Percentiles rank a stretch among this genome's conserved stretches.
These are phyloP conservation scores for Nothobranchius furzeri DNA, from an alignment of 2,113 vertebrate genomes.

Conservation along the genomic window DNA sequence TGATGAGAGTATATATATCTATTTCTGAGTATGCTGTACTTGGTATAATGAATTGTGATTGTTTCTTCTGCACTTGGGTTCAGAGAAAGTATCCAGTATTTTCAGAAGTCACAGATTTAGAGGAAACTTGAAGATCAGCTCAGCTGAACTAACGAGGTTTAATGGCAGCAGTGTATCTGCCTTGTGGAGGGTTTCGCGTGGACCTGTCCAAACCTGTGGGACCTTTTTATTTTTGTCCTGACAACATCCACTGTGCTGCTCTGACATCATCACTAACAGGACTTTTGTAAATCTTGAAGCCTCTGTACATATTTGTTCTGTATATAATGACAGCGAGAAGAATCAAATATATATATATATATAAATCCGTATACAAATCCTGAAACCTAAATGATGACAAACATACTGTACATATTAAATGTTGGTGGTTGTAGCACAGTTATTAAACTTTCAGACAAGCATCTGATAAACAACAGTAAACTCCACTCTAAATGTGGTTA, in stretches of 20 bases:
- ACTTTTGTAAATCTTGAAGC: conserved; percentile 64
- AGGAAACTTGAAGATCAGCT: conserved; percentile 43
- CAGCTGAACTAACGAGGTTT: conserved; percentile 44
- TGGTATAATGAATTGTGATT: conserved; percentile 43
- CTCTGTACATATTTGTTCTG: conserved; percentile 62
- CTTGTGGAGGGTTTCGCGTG: conserved; percentile 47
- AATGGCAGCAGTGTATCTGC: conserved; percentile 48
- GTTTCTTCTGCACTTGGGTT: conserved; percentile 39
- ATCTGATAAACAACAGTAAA: conserved; percentile 14
- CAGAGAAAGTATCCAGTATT: conserved; percentile 31
- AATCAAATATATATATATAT: conserved; percentile 58
- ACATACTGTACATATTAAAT: conserved; percentile 45
- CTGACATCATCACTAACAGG: conserved; percentile 40
- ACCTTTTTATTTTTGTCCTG: conserved; percentile 45
- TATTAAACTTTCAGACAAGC: conserved; percentile 44
- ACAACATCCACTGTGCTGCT: conserved; percentile 61
- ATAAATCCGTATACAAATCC: conserved; percentile 47
- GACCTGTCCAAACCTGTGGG: conserved; percentile 44
- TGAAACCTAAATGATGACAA: conserved; percentile 41
- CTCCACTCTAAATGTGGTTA: conserved; percentile 33
- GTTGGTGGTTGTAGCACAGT: conserved; percentile 57
- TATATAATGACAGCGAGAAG: conserved; percentile 60
- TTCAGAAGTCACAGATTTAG: conserved; percentile 35
- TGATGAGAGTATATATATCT: conserved; percentile 71
- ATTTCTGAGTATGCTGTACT: conserved; percentile 67